Evolutionary conservation across 2,797 vertebrate species (phyloP), one percentile per base, ranked within the genome.

Genomic region (Chloroceryle amazona): DNA sequence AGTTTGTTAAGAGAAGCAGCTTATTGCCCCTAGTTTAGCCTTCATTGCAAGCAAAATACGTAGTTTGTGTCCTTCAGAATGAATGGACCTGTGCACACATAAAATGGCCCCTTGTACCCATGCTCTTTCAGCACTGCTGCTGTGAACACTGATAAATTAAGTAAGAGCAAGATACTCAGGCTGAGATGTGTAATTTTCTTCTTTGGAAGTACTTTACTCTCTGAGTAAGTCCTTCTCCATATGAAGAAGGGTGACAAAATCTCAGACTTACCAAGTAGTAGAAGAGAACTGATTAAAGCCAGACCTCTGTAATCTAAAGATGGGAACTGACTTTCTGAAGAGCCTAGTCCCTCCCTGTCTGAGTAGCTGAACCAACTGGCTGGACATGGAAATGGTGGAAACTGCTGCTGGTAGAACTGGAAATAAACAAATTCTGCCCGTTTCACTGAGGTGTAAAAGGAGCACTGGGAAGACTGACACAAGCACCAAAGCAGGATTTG

Each of bases 71-170:
- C 33, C 41, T 87, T 75, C 63, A 60, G 65, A 82, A 78, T 33
- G 28, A 29, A 28, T 62, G 44, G 55, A 42, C 17, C 8, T 4
- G 0, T 66, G 16, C 4, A 29, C 9, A 41, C 0, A 1, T 54
- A 23, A 79, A 57, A 33, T 2, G 4, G 19, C 39, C 23, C 37
- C 67, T 67, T 71, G 33, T 47, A 46, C 11, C 52, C 51, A 13
- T 19, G 10, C 19, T 78, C 0, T 51, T 26, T 74, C 49, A 92
- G 44, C 13, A 22, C 14, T 76, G 67, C 39, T 93, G 44, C 58
- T 47, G 29, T 78, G 63, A 63, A 63, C 20, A 21, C 1, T 3
- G 44, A 26, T 68, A 26, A 88, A 57, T 14, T 58, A 31, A 5
- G 29, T 78, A 71, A 79, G n/a, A 61, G 9, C 10, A 46, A 33